Evolutionary conservation across 2,888 invertebrate genomes (phyloP).

Genomic region (Aproaerema taeniolella): DNA sequence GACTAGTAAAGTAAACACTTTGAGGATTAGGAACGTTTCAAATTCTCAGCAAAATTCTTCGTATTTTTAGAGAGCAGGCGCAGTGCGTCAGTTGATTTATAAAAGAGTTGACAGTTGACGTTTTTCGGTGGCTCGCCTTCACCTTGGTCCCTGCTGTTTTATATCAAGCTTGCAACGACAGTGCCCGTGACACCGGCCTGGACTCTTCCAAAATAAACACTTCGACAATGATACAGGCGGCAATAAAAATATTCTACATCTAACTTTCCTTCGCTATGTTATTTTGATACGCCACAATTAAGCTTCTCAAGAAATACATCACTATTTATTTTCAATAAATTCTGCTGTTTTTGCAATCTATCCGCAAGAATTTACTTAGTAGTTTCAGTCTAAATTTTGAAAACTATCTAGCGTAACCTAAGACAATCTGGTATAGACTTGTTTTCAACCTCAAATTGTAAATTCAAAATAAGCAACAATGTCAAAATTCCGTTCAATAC

Average conservation of each 20-base stretch:
- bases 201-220: conserved; percentile 61
- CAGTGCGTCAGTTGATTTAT: conserved; percentile 56
- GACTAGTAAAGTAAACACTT: too few species aligned
- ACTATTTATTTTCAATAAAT: too few species aligned
- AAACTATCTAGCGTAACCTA: too few species aligned
- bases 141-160: conserved; percentile 65
- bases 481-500: too few species aligned
- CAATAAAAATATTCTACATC: conserved; percentile 49
- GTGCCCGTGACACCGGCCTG: conserved; percentile 59
- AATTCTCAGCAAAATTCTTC: conserved; percentile 2
- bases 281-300: conserved; percentile 4
- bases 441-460: too few species aligned
- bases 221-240: conserved; percentile 52
- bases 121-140: conserved; percentile 54
- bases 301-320: too few species aligned
- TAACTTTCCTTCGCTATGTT: conserved; percentile 14
- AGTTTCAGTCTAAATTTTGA: too few species aligned
- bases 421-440: too few species aligned
- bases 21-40: too few species aligned
- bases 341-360: too few species aligned
- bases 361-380: too few species aligned
- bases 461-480: too few species aligned
- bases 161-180: conserved; percentile 59
- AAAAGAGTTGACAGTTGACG: conserved; percentile 53
- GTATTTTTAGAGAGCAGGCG: conserved; percentile 28